Percentiles rank a stretch among this genome's conserved stretches.
These are phyloP conservation scores for Pelodytes ibericus DNA, from an alignment of 2,797 vertebrate genomes.

Conservation along the genomic window DNA sequence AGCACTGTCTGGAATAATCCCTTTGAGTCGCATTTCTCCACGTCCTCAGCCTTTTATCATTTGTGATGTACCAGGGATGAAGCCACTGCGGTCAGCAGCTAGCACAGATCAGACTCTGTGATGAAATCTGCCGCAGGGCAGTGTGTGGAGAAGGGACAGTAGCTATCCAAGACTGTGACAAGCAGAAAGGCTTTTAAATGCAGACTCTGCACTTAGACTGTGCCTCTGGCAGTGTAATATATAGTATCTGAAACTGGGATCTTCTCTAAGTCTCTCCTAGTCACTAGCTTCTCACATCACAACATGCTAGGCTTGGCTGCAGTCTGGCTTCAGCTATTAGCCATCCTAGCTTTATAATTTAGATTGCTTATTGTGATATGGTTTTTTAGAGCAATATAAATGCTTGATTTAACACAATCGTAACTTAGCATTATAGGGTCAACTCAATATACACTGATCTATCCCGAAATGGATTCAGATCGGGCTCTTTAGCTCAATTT, in stretches of 20 bases:
- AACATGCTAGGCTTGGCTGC: conserved; percentile 16
- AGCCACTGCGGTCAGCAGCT: background rate
- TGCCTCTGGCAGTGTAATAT: conserved; percentile 24
- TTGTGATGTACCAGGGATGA: background rate
- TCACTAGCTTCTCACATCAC: conserved; percentile 9
- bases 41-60: conserved; percentile 11
- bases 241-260: conserved; percentile 10
- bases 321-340: background rate
- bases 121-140: conserved; percentile 20
- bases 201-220: conserved; percentile 5
- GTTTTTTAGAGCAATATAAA: too few relatives aligned
- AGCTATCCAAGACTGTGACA: conserved; percentile 24
- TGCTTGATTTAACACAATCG: too few relatives aligned
- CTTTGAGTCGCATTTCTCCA: background rate
- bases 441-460: too few relatives aligned
- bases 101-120: background rate
- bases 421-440: too few relatives aligned
- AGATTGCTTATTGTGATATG: too few relatives aligned
- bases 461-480: too few relatives aligned
- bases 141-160: background rate
- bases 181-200: conserved; percentile 35
- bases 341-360: background rate
- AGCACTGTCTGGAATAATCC: background rate
- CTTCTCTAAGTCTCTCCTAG: background rate
- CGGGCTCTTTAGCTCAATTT: too few relatives aligned